A percentile compares a stretch with the other conserved stretches of the same genome.
phyloP scores from a whole-genome alignment of 2,113 vertebrate species.

The Mixornis gularis region DNA sequence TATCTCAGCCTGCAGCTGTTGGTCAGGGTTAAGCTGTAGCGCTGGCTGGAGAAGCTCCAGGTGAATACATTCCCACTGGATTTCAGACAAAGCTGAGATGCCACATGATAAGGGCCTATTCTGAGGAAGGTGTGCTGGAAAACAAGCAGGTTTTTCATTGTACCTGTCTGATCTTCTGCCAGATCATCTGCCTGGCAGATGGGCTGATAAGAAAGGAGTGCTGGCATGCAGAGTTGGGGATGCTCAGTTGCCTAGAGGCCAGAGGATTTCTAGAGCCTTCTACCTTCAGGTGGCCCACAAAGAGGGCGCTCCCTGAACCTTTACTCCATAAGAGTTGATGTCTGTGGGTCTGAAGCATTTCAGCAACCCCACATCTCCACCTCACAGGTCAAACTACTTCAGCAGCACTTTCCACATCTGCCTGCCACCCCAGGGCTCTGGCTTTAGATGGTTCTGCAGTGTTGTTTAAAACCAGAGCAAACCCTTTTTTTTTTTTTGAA shows the following conservation, averaged over 20 bases:
- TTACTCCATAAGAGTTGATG: accelerated
- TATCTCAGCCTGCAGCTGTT: background rate
- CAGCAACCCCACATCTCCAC: background rate
- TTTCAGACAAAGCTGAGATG: background rate
- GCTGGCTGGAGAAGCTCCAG: background rate
- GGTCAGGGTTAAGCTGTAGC: background rate
- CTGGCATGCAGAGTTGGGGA: background rate
- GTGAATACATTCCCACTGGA: background rate
- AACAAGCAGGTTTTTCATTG: background rate
- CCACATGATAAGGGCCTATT: background rate
- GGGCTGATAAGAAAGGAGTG: background rate
- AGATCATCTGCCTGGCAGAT: background rate
- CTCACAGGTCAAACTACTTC: background rate
- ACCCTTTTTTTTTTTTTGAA: background rate
- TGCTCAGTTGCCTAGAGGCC: background rate
- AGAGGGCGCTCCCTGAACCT: background rate
- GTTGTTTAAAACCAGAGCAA: background rate
- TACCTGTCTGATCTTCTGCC: conserved; percentile 10
- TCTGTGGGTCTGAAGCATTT: background rate
- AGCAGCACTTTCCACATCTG: background rate
- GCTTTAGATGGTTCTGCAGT: background rate
- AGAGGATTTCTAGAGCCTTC: background rate
- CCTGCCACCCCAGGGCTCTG: background rate
- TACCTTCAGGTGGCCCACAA: background rate
- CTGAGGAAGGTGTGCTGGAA: background rate